Evolutionary conservation across 1,140 invertebrate species (phyloP), one percentile per base, ranked within the genome.

Genomic region (Diabrotica undecimpunctata): DNA sequence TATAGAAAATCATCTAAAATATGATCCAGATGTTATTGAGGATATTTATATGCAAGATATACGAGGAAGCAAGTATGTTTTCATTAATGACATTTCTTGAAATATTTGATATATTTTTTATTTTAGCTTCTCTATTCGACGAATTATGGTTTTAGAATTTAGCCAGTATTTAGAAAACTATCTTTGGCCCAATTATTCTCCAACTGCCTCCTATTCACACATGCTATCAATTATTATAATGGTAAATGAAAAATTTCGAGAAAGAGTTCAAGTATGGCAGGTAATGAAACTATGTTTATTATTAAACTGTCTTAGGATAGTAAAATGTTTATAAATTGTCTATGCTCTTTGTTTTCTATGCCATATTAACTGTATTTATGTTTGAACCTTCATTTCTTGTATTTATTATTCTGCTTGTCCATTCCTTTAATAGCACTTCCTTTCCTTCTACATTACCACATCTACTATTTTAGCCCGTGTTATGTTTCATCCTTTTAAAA

Each of bases 201-300:
- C 85, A 0, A 82, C 82, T 56, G 87, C 93, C 0, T 85, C 88
- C 0, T 84, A 90, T 67, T 86, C 88, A 4, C 94, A 98, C 79
- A 87, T 97, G 66, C 88, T 99, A 87, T 97, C 96, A 0, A 96
- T 99, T 68, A 90, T 97, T 39, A 88, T 94, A 0, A 97, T 99
- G 91, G 87, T 99, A 9, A 99, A 99, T 85, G 97, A 99, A 76
- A 99, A 99, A 78, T 97, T 98, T 76, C 82, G 96, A 11, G 97
- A 99, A 82, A 82, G 96, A 70, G 94, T 99, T 10, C 91, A 92
- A 66, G 94, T 96, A n/a, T 99, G 97, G 97, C 87, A 92, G 77
- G 89, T 93, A 71, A 77, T n/a, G 8, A 10, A 46, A n/a, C 41
- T 10, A 10, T 46, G n/a, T 6, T 46, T 46, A 46, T 0, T 10